Percentiles rank a stretch among this genome's conserved stretches.
phyloP scores from a whole-genome alignment of 2,113 vertebrate genomes.

The Carettochelys insculpta region DNA sequence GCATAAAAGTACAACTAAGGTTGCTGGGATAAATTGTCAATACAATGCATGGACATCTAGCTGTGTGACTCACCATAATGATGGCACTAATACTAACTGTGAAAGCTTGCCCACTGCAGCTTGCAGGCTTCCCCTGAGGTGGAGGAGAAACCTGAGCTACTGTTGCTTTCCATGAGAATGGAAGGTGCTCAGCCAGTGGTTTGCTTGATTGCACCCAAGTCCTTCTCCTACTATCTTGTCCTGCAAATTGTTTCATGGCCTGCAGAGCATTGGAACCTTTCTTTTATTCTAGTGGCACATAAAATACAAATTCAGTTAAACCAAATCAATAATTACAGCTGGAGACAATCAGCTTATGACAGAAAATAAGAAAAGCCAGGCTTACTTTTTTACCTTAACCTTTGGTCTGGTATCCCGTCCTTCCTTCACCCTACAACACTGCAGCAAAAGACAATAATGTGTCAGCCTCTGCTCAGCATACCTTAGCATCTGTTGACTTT shows the following conservation, averaged over 20 bases:
- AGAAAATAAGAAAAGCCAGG: neutral
- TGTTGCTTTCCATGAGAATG: neutral
- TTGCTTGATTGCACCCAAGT: neutral
- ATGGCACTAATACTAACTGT: slow-evolving; percentile 44
- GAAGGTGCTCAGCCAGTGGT: neutral
- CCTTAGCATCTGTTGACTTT: neutral
- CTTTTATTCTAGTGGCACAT: neutral
- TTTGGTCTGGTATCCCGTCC: neutral
- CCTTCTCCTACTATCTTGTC: neutral
- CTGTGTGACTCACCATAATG: slow-evolving; percentile 15
- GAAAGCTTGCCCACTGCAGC: neutral
- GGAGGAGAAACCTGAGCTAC: rapidly evolving
- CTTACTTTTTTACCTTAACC: neutral
- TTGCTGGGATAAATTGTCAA: neutral
- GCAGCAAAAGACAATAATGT: neutral
- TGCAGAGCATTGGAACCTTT: neutral
- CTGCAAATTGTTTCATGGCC: neutral
- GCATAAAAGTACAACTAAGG: slow-evolving; percentile 27
- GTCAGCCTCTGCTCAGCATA: neutral
- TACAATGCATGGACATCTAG: neutral
- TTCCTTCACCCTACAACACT: neutral
- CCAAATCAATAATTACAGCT: neutral
- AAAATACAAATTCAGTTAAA: neutral
- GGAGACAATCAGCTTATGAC: neutral
- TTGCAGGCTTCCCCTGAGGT: neutral